Base-by-base conservation (phyloP, 2,113 vertebrate genomes). In the zebrafish (Danio rerio) region DNA sequence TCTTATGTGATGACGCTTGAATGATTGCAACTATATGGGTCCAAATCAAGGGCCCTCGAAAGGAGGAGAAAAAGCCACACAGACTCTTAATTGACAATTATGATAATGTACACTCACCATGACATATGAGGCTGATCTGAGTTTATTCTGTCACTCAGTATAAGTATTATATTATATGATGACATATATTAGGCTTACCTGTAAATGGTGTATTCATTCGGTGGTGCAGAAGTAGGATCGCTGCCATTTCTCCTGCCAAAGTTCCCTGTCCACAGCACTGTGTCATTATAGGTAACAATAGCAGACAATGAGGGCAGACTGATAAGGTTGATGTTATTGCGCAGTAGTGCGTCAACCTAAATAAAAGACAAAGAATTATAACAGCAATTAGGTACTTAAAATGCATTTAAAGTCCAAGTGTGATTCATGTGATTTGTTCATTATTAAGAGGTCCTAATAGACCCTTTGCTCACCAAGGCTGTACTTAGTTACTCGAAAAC, bases 201-300 rank as follows among this genome's bases (percentile, higher is more conserved):
- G 93, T 98, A 98, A 56, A 95, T 92, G 10, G 96, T 98, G 73
- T 96, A 96, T 50, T 98, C 96, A 0, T 96, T 95, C 50, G 97
- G 98, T 4, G 90, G 52, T 2, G 89, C 73, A 0, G 97, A 98
- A 53, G 86, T 81, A 0, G 94, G 94, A 61, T 97, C 94, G 0
- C 95, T 97, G 6, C 84, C 86, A 1, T 99, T 99, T 86, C 83
- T 96, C 90, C 84, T 97, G 6, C 98, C 97, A 0, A 98, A 97
- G 88, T 98, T 96, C 71, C 95, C 96, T 0, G 96, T 98, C 97
- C 98, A 99, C 74, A 99, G 91, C 55, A 99, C 92, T 0, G 97
- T 96, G 90, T 98, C 96, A 0, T 97, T 97, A 88, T 96, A 96
- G 87, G 97, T 91, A 11, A 95, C 93, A 0, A 97, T 95, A 7